These are phyloP conservation scores for Luidia sarsii DNA, from an alignment of 53 echinoderm and acorn worm genomes.

Conservation along the genomic window DNA sequence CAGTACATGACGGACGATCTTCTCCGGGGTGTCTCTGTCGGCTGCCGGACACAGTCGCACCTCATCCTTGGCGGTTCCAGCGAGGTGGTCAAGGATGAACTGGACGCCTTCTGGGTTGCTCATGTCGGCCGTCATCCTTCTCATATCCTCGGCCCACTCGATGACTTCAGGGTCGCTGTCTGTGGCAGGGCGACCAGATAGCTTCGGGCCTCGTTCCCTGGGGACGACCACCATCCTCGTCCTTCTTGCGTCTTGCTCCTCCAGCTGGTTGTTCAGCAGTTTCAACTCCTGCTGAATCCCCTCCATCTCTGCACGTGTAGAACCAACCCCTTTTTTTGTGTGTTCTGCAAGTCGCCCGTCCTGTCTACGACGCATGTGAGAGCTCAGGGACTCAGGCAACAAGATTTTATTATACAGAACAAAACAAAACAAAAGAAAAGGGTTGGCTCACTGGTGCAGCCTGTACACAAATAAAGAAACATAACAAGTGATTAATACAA, in stretches of 20 bases:
- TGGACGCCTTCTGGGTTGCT: neutral
- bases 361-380: too few relatives aligned
- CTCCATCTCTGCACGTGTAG: neutral
- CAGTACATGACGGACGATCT: neutral
- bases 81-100: neutral
- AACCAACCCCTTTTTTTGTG: neutral
- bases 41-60: neutral
- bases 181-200: neutral
- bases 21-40: neutral
- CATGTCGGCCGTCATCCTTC: neutral
- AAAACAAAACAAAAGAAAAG: too few relatives aligned
- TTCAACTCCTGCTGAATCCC: neutral
- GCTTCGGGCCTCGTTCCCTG: neutral
- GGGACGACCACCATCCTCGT: neutral
- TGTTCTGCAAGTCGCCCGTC: too few relatives aligned
- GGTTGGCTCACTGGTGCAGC: too few relatives aligned
- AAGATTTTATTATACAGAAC: too few relatives aligned
- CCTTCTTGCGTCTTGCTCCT: neutral
- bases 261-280: neutral
- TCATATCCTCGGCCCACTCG: conserved; percentile 1
- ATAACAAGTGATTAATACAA: too few relatives aligned
- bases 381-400: too few relatives aligned
- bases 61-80: neutral
- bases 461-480: too few relatives aligned
- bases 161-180: too few relatives aligned